A percentile compares a stretch with the other conserved stretches of the same genome.
Conservation (phyloP, 2,888 invertebrate species). For the Notodonta dromedarius region DNA sequence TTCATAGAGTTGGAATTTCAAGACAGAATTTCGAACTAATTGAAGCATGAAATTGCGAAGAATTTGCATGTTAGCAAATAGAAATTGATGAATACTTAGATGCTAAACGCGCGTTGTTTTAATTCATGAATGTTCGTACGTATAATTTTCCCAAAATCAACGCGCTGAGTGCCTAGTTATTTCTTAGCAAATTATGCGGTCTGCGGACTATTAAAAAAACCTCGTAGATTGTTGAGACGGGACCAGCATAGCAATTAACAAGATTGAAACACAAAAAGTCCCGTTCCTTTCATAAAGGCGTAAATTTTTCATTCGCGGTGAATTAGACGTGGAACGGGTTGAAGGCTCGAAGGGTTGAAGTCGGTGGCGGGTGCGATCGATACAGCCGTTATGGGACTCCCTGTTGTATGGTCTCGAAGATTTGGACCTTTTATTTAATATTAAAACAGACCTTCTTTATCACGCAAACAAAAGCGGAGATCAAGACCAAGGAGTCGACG, state of each 20-base stretch:
- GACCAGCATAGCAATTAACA: constrained; percentile 49
- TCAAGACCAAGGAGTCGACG: too few relatives aligned
- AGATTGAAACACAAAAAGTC: constrained; percentile 50
- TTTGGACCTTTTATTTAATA: neutral
- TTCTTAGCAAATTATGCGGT: constrained; percentile 44
- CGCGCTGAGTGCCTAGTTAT: constrained; percentile 23
- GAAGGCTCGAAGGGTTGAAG: constrained; percentile 31
- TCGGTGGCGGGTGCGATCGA: constrained; percentile 32
- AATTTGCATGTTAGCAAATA: neutral
- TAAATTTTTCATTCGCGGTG: constrained; percentile 53
- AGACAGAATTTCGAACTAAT: neutral
- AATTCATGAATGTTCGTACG: neutral
- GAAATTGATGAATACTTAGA: too few relatives aligned
- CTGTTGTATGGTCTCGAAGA: constrained; percentile 17
- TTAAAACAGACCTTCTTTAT: neutral
- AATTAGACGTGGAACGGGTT: constrained; percentile 45
- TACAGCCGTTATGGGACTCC: constrained; percentile 32
- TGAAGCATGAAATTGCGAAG: neutral
- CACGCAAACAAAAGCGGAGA: neutral
- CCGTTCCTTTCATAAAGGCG: constrained; percentile 42
- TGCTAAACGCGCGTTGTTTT: too few relatives aligned
- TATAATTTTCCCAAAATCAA: constrained; percentile 24
- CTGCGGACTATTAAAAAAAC: constrained; percentile 41
- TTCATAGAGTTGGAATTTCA: neutral
- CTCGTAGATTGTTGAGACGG: constrained; percentile 36